Base-by-base conservation (phyloP, 2,113 vertebrate genomes). In the Eulemur macaco region DNA sequence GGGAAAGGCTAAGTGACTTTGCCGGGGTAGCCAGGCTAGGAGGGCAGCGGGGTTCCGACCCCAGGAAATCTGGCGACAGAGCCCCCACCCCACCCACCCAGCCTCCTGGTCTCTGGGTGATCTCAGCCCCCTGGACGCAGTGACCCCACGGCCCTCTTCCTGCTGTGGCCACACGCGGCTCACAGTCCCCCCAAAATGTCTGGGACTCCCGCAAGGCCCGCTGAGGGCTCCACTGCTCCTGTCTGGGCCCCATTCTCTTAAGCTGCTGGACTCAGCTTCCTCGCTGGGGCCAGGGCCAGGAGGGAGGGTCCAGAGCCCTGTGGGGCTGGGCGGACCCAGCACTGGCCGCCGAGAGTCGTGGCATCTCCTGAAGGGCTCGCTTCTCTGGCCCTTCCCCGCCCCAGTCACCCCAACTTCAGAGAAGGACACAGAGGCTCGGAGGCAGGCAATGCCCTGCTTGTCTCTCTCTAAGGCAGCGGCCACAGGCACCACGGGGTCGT, bases 381-480 rank as follows among this genome's bases (percentile, higher is more conserved):
- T n/a, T 34, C n/a, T 42, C 58, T 7, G 52, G 66, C 1, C 39
- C 8, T 74, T 25, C 1, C 56, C 9, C 29, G 5, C 15, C 5
- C 12, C 21, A 9, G 4, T 34, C 64, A 58, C 18, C 42, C 37
- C 23, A 15, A 17, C 29, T 34, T 63, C 66, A 87, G 25, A n/a
- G 77, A 58, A 86, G 56, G 73, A 42, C 42, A n/a, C 56, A 8
- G 39, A 76, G 42, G 34, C 56, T 39, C 69, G 45, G 54, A 21
- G 20, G 54, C 4, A 0, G 14, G 64, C 27, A 37, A 34, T 18
- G 1, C 8, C 8, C 71, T 23, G 50, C 64, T 21, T 0, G 42
- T 31, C 54, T 68, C n/a, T 50, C 18, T 2, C 7, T 14, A 2
- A 50, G 9, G 7, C 4, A 0, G 54, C 1, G 15, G 45, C 1